phyloP scores from a whole-genome alignment of 2,888 invertebrate genomes.

The Melolontha melolontha region DNA sequence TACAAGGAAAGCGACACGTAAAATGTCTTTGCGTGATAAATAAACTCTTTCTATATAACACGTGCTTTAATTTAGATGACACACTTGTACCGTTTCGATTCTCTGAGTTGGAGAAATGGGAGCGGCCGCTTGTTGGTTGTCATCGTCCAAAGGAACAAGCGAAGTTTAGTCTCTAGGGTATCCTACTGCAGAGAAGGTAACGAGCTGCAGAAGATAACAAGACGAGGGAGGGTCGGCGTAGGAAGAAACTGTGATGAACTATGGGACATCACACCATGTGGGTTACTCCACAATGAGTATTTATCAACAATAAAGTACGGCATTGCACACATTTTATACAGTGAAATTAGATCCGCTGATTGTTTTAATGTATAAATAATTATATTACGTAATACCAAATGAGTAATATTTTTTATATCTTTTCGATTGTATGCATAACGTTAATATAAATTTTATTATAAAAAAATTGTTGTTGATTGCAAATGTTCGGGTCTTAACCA shows the following conservation, averaged over 20 bases:
- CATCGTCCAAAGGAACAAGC: conserved; percentile 47
- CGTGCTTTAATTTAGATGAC: conserved; percentile 40
- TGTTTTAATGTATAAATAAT: conserved; percentile 39
- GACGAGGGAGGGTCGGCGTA: conserved; percentile 46
- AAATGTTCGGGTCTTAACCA: too few relatives aligned
- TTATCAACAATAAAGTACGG: conserved; percentile 45
- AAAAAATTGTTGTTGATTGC: too few relatives aligned
- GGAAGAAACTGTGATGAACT: conserved; percentile 44
- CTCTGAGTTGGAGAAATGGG: conserved; percentile 46
- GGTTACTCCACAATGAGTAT: conserved; percentile 47
- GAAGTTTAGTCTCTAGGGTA: conserved; percentile 50
- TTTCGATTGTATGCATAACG: not conserved
- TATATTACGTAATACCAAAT: conserved; percentile 45
- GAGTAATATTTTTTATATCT: conserved; percentile 23
- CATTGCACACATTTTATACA: not conserved
- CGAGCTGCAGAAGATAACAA: conserved; percentile 51
- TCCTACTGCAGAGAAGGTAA: conserved; percentile 49
- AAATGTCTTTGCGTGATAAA: conserved; percentile 34
- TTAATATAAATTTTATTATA: not conserved
- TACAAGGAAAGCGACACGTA: not conserved
- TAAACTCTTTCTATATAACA: conserved; percentile 36
- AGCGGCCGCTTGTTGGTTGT: conserved; percentile 50
- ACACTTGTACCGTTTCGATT: conserved; percentile 32
- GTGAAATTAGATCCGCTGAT: not conserved
- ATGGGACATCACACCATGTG: conserved; percentile 44